These are phyloP conservation scores for Platygyra sinensis DNA, from an alignment of 64 coral and sea anemone species.

Conservation along the genomic window DNA sequence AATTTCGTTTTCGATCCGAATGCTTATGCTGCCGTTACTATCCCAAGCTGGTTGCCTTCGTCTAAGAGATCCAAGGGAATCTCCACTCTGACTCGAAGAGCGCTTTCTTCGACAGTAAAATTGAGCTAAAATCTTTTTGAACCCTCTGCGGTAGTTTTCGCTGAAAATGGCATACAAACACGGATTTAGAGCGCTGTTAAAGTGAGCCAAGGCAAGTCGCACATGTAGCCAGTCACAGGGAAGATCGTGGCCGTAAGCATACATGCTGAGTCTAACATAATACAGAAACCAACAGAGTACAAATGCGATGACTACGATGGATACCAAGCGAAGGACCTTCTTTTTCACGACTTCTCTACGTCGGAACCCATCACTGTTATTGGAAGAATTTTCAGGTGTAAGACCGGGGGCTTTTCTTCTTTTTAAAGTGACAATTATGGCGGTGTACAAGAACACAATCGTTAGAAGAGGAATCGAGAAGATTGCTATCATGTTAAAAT, in stretches of 20 bases:
- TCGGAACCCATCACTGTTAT: background rate
- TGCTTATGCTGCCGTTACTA: slow-evolving; percentile 1
- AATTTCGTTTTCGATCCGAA: background rate
- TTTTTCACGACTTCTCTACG: background rate
- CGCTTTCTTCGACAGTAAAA: background rate
- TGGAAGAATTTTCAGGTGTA: slow-evolving; percentile 10
- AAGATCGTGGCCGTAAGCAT: slow-evolving; percentile 29
- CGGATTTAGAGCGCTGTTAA: slow-evolving; percentile 61
- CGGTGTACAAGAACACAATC: slow-evolving; percentile 34
- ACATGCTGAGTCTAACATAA: slow-evolving; percentile 44
- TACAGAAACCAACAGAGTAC: slow-evolving; percentile 61
- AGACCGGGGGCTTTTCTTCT: slow-evolving; percentile 11
- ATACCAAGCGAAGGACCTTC: slow-evolving; percentile 48
- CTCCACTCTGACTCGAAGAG: background rate
- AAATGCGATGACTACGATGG: slow-evolving; percentile 52
- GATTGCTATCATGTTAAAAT: slow-evolving; percentile 39
- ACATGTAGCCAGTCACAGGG: slow-evolving; percentile 44
- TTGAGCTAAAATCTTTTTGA: slow-evolving; percentile 1
- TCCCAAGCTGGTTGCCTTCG: background rate
- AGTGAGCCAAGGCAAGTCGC: slow-evolving; percentile 35
- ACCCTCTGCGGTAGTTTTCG: slow-evolving; percentile 58
- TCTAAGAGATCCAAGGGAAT: background rate
- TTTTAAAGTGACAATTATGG: slow-evolving; percentile 36
- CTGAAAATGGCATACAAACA: slow-evolving; percentile 64
- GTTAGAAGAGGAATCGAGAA: slow-evolving; percentile 29